These are phyloP conservation scores for Leptocoma aspasia DNA, from an alignment of 2,113 vertebrate species.

Conservation along the genomic window DNA sequence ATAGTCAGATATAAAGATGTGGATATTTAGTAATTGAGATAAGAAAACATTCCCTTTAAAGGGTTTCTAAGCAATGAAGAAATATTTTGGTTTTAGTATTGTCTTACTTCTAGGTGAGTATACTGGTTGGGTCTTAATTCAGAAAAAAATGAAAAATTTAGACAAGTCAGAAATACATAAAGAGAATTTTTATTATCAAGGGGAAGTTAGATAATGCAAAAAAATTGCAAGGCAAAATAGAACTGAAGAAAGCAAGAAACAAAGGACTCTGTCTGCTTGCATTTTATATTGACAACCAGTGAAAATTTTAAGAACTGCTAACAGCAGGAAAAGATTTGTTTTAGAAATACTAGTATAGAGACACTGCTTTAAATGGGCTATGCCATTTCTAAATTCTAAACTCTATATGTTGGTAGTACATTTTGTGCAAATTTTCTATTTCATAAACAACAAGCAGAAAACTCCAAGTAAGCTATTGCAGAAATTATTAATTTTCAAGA, in stretches of 20 bases:
- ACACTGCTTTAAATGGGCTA: background rate
- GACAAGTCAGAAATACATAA: background rate
- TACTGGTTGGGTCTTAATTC: background rate
- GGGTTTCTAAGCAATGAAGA: background rate
- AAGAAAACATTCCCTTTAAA: background rate
- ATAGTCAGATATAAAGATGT: background rate
- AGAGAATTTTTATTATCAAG: background rate
- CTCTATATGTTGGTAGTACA: background rate
- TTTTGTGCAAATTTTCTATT: background rate
- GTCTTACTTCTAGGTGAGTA: background rate
- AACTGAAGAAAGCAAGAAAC: background rate
- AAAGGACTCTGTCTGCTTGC: rapidly evolving
- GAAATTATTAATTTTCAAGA: background rate
- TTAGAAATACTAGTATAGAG: background rate
- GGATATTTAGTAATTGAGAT: background rate
- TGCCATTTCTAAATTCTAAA: background rate
- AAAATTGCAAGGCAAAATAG: background rate
- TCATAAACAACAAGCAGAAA: background rate
- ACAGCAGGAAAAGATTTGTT: background rate
- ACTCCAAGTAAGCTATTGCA: background rate
- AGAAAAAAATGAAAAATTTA: background rate
- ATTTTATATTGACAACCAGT: background rate
- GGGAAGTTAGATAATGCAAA: background rate
- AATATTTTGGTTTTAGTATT: background rate
- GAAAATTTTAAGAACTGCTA: background rate